Evolutionary conservation across 2,888 invertebrate species (phyloP), one percentile per base, ranked within the genome.

Genomic region (Pristionchus maxplancki): DNA sequence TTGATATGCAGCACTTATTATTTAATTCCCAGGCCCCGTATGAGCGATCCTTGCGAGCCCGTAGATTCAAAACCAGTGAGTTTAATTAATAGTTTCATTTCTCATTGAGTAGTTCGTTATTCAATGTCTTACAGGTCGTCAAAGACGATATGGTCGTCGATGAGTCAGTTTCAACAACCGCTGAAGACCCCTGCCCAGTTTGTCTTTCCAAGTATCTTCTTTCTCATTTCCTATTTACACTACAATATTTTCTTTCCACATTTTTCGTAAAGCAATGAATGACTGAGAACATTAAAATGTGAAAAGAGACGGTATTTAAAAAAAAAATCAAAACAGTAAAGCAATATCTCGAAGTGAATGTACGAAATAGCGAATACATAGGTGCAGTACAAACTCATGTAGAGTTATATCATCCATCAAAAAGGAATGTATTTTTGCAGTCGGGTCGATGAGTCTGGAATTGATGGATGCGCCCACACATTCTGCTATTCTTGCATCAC

Each of bases 401-500:
- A n/a, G n/a, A n/a, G n/a, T n/a, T n/a, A n/a, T n/a, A n/a, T n/a
- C n/a, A n/a, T n/a, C n/a, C n/a, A n/a, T n/a, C n/a, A n/a, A n/a
- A n/a, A n/a, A n/a, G n/a, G n/a, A n/a, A n/a, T n/a, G n/a, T n/a
- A 31, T 71, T 81, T 91, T 48, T 78, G 44, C 85, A 91, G 91
- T 17, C 83, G 89, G 6, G 83, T 37, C 0, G 88, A 89, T 34
- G 50, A 50, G 37, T 87, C 89, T 1, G 15, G 34, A 4, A 88
- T 91, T n/a, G 89, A 89, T 78, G 87, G 88, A 20, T 91, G 91
- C 74, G 17, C 58, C 31, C 91, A 91, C 78, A 58, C 64, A 6
- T 91, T 91, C 74, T 91, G 91, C 83, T 90, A 88, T 67, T 84
- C 88, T 1, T 91, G 91, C 74, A 90, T 91, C 34, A 31, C 71